phyloP scores from a whole-genome alignment of 2,888 invertebrate genomes.

The Athripsodes cinereus region DNA sequence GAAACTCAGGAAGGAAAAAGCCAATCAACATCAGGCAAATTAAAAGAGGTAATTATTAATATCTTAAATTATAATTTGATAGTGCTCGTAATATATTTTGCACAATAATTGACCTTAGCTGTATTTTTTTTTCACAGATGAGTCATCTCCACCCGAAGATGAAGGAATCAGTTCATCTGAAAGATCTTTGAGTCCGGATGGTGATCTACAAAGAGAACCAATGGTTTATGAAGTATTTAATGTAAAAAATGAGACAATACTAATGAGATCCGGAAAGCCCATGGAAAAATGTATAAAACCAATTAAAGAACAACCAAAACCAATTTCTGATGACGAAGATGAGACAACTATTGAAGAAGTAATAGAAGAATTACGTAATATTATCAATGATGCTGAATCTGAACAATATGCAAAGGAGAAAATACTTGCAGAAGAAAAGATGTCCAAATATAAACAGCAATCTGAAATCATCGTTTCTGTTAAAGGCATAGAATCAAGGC shows the following conservation, averaged over 20 bases:
- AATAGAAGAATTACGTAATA: slow-evolving; percentile 77
- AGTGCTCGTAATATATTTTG: too few relatives aligned
- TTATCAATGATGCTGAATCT: slow-evolving; percentile 78
- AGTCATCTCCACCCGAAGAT: slow-evolving; percentile 75
- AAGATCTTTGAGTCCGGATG: slow-evolving; percentile 69
- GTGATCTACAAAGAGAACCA: slow-evolving; percentile 54
- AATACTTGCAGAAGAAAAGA: slow-evolving; percentile 31
- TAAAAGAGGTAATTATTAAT: slow-evolving; percentile 44
- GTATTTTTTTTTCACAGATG: slow-evolving; percentile 44
- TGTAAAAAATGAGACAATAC: slow-evolving; percentile 52
- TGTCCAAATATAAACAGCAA: slow-evolving; percentile 41
- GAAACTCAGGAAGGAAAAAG: slow-evolving; percentile 46
- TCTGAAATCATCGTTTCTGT: slow-evolving; percentile 43
- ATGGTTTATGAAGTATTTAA: slow-evolving; percentile 57
- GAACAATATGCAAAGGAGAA: slow-evolving; percentile 52
- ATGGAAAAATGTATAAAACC: slow-evolving; percentile 36
- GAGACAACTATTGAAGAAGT: slow-evolving; percentile 84
- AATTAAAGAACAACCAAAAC: slow-evolving; percentile 30
- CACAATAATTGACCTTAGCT: too few relatives aligned
- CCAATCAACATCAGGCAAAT: slow-evolving; percentile 44
- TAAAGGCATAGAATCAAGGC: slow-evolving; percentile 36
- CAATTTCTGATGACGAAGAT: slow-evolving; percentile 51
- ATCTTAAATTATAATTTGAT: too few relatives aligned
- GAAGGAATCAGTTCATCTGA: slow-evolving; percentile 87
- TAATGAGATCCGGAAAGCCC: slow-evolving; percentile 35